phyloP scores from a whole-genome alignment of 2,888 invertebrate species.

The Incurvaria masculella region DNA sequence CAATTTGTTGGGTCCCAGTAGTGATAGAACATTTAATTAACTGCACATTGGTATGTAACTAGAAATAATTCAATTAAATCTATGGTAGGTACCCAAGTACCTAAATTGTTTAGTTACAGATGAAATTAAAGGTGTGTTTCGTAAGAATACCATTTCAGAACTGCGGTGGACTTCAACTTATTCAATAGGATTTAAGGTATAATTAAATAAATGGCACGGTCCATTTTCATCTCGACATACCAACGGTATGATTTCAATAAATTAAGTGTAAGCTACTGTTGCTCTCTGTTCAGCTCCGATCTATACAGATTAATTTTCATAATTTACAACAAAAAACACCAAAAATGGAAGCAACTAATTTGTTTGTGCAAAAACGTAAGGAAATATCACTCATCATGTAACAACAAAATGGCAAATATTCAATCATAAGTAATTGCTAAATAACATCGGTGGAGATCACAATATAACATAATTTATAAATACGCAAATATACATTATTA shows the following conservation, averaged over 20 bases:
- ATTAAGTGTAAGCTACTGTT: too few species aligned
- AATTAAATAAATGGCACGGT: constrained; percentile 54
- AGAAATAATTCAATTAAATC: too few species aligned
- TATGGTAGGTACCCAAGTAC: too few species aligned
- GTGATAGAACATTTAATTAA: too few species aligned
- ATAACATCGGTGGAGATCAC: constrained; percentile 58
- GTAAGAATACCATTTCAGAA: too few species aligned
- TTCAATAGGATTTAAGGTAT: background rate
- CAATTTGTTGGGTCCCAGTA: too few species aligned
- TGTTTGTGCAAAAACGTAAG: constrained; percentile 29
- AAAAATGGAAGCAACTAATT: constrained; percentile 48
- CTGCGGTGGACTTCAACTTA: too few species aligned
- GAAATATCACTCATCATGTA: constrained; percentile 30
- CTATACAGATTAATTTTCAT: constrained; percentile 12
- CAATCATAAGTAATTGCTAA: constrained; percentile 40
- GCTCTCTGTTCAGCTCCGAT: background rate
- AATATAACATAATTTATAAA: constrained; percentile 44
- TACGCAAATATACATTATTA: constrained; percentile 54
- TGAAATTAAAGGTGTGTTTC: too few species aligned
- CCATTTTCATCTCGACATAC: constrained; percentile 34
- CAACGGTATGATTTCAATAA: too few species aligned
- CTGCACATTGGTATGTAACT: too few species aligned
- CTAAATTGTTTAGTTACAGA: too few species aligned
- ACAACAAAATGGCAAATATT: constrained; percentile 49
- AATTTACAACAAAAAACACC: constrained; percentile 38